Evolutionary conservation across 2,888 invertebrate species (phyloP), one percentile per base, ranked within the genome.

Genomic region (Danaus chrysippus): DNA sequence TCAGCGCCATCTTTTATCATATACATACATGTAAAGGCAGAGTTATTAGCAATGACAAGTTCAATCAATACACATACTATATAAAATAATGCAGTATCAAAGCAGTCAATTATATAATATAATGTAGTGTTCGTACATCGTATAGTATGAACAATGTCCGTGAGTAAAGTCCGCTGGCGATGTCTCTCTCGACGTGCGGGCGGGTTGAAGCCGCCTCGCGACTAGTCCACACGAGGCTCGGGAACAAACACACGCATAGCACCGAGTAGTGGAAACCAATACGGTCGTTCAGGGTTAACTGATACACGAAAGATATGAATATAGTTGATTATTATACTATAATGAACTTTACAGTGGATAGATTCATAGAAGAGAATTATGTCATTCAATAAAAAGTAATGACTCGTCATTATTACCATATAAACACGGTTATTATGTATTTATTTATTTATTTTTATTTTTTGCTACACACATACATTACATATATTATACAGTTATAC

Each of bases 241-340:
- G 97, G 95, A 97, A 96, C 54, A 93, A 92, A 3, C 94, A 92
- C 49, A 98, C 78, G 55, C 95, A 94, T 92, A 96, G 93, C 66
- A 96, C 94, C 23, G 94, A 92, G 81, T 97, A 97, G 81, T 97
- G 96, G 80, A 95, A 97, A n/a, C 97, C 97, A 63, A 96, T 82
- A 62, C 98, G 92, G 79, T 96, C 96, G 80, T 95, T 94, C 72
- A 95, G 92, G 49, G 92, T 92, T 57, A 96, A 78, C 86, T 95
- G 93, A 1, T 67, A 69, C 1, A 49, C 8, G 17, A 8, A n/a
- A 12, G 3, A 8, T 9, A 15, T 11, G 0, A 15, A 9, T 46
- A 46, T 13, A 10, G 10, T 15, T 15, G 3, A 3, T 43, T 43
- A 43, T 43, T 43, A 2, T 8, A 43, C 3, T 5, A 12, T 43